Evolutionary conservation across 1,140 invertebrate genomes (phyloP).

Genomic region (Plodia interpunctella): DNA sequence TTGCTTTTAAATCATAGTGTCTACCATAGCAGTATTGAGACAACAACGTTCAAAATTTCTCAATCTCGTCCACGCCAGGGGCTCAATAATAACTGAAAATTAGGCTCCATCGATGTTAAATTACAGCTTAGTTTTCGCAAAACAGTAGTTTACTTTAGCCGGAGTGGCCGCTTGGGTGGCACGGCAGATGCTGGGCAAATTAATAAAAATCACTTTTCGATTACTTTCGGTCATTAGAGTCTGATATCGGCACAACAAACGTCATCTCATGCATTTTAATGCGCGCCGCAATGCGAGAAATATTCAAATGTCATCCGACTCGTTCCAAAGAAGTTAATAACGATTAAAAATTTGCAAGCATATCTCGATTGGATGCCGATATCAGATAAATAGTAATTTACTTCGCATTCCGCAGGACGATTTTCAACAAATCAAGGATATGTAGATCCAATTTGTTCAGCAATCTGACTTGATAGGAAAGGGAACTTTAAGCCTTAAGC

Average conservation of each 20-base stretch:
- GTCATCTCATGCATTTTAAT: conserved; percentile 55
- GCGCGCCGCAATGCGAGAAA: conserved; percentile 12
- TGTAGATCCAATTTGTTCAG: neutral
- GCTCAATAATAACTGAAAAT: conserved; percentile 4
- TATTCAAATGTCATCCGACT: neutral
- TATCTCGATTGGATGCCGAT: neutral
- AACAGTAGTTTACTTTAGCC: conserved; percentile 4
- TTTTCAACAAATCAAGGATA: neutral
- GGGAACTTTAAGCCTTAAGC: neutral
- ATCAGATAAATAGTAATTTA: conserved; percentile 6
- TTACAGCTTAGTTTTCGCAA: conserved; percentile 6
- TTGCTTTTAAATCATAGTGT: neutral
- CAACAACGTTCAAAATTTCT: neutral
- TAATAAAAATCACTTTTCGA: conserved; percentile 52
- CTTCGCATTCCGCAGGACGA: neutral
- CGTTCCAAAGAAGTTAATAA: neutral
- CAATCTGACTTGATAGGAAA: neutral
- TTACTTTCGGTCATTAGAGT: conserved; percentile 44
- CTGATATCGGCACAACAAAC: conserved; percentile 39
- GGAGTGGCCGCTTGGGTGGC: conserved; percentile 50
- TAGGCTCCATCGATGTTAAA: neutral
- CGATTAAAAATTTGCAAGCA: conserved; percentile 7
- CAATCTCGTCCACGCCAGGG: neutral
- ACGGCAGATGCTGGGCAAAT: conserved; percentile 44
- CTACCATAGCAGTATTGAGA: neutral